A percentile compares a stretch with the other conserved stretches of the same genome.
Evolutionary conservation across 2,797 vertebrate species (phyloP).

Genomic region (Poeciliopsis paucimaculata): DNA sequence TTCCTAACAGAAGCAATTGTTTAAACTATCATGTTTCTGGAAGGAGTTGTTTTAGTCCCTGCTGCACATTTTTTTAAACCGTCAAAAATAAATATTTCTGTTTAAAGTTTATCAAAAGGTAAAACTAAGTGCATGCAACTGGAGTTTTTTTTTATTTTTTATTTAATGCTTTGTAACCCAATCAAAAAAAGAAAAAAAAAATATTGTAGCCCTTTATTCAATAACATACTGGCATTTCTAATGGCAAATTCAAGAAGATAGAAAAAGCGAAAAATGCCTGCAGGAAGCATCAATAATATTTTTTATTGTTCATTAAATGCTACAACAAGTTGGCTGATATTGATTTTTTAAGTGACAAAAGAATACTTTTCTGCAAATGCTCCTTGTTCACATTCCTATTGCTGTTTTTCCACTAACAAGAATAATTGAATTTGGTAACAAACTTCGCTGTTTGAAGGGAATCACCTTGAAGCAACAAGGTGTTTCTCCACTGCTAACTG

Average conservation of each 20-base stretch:
- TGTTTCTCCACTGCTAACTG: constrained; percentile 57
- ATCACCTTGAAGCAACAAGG: constrained; percentile 71
- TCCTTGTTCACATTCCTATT: constrained; percentile 39
- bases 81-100: not conserved
- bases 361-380: constrained; percentile 30
- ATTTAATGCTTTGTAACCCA: not conserved
- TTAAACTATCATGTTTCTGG: not conserved
- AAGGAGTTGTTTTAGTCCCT: not conserved
- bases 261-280: not conserved
- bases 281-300: too few species aligned
- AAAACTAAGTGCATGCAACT: not conserved
- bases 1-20: not conserved
- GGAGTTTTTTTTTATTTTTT: not conserved
- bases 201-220: not conserved
- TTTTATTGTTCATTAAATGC: not conserved
- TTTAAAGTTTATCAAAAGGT: not conserved
- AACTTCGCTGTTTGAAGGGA: constrained; percentile 67
- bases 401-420: constrained; percentile 53
- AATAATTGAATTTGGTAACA: constrained; percentile 76
- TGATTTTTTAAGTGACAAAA: constrained; percentile 12
- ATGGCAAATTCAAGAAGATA: not conserved
- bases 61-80: not conserved
- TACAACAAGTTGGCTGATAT: not conserved
- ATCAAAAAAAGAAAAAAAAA: not conserved
- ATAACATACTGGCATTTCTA: not conserved